These are phyloP conservation scores for Plusia festucae DNA, from an alignment of 2,888 invertebrate species.

Conservation along the genomic window DNA sequence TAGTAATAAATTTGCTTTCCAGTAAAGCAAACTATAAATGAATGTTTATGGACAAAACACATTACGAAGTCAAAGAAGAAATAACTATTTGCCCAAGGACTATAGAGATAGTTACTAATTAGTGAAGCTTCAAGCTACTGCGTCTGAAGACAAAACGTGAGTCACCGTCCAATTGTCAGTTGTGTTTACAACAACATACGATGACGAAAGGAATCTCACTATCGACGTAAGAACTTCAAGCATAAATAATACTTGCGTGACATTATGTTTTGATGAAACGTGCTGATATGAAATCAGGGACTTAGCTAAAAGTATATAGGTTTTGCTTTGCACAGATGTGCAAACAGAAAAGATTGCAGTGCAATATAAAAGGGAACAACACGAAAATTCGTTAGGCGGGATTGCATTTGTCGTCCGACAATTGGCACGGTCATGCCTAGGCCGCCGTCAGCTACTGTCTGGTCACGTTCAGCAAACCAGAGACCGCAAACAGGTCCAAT, in stretches of 20 bases:
- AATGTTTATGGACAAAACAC: not conserved
- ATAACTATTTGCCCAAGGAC: slow-evolving; percentile 43
- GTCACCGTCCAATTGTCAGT: slow-evolving; percentile 65
- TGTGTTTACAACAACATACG: slow-evolving; percentile 81
- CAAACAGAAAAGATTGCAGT: slow-evolving; percentile 46
- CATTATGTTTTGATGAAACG: slow-evolving; percentile 38
- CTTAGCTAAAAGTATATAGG: slow-evolving; percentile 33
- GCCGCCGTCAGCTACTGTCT: slow-evolving; percentile 76
- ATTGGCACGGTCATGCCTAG: slow-evolving; percentile 76
- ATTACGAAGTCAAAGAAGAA: slow-evolving; percentile 3
- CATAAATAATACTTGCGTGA: slow-evolving; percentile 35
- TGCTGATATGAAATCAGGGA: slow-evolving; percentile 36
- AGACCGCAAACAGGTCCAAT: slow-evolving; percentile 83
- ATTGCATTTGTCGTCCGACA: slow-evolving; percentile 68
- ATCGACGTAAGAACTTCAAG: slow-evolving; percentile 40
- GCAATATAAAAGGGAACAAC: slow-evolving; percentile 45
- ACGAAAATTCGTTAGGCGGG: slow-evolving; percentile 64
- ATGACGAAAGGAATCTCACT: slow-evolving; percentile 67
- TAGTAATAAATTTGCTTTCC: not conserved
- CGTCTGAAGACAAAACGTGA: slow-evolving; percentile 65
- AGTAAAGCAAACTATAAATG: not conserved
- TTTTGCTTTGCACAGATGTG: slow-evolving; percentile 34
- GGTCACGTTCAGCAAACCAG: slow-evolving; percentile 87
- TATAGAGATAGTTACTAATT: slow-evolving; percentile 62
- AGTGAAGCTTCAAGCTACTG: slow-evolving; percentile 64